Evolutionary conservation across 2,113 vertebrate genomes (phyloP).

Genomic region (Megaleporinus macrocephalus): DNA sequence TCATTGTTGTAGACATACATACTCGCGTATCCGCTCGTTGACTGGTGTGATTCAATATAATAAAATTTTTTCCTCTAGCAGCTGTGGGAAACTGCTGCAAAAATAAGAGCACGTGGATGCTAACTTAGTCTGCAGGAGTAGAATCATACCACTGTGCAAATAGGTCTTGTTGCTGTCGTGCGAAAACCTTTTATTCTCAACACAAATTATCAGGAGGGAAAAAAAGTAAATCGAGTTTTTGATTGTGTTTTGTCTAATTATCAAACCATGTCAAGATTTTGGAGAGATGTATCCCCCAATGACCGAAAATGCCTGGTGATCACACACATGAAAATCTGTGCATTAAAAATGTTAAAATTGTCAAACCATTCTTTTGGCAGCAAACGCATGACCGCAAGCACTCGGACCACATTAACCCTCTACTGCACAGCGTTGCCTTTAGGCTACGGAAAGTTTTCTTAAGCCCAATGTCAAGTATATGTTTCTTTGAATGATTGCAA

Average conservation of each 20-base stretch:
- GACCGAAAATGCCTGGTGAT: no score
- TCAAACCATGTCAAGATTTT: neutral
- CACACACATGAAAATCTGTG: no score
- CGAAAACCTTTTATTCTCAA: neutral
- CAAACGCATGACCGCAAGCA: neutral
- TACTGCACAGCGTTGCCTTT: no score
- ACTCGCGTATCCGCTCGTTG: conserved; percentile 45
- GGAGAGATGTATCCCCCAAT: no score
- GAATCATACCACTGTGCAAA: conserved; percentile 9
- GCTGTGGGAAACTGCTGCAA: conserved; percentile 36
- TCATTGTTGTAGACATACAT: conserved; percentile 44
- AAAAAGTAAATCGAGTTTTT: neutral
- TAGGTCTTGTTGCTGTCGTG: conserved; percentile 18
- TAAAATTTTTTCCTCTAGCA: conserved; percentile 44
- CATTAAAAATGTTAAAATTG: neutral
- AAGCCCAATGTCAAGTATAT: no score
- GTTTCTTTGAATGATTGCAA: no score
- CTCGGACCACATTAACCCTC: conserved; percentile 10
- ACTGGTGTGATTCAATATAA: conserved; percentile 53
- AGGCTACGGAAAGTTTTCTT: no score
- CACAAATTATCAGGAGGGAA: no score
- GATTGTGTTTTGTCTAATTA: neutral
- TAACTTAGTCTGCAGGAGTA: conserved; percentile 12
- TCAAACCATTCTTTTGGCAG: neutral
- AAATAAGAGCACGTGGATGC: conserved; percentile 12